A percentile compares a stretch with the other conserved stretches of the same genome.
Conservation (phyloP, 2,113 vertebrate species). For the Seriola dumerili region DNA sequence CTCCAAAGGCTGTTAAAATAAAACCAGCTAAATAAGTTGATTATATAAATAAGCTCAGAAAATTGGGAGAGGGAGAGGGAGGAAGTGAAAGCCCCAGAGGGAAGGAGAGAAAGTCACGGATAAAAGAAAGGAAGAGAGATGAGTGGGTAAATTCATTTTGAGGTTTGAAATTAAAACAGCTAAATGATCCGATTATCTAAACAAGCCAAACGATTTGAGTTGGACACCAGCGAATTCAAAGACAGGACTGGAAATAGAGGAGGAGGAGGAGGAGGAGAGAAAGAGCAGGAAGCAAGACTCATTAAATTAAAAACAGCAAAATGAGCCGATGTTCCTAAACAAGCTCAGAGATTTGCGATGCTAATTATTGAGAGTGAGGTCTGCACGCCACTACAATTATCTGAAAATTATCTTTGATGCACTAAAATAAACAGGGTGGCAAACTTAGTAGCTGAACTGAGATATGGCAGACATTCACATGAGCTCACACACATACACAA, state of each 20-base stretch:
- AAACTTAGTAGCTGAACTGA: not conserved
- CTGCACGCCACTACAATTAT: slow-evolving; percentile 15
- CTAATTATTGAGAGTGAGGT: slow-evolving; percentile 36
- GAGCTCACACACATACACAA: not conserved
- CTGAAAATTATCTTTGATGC: slow-evolving; percentile 22
- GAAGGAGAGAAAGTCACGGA: slow-evolving; percentile 4
- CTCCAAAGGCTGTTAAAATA: slow-evolving; percentile 61
- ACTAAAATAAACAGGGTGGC: not conserved
- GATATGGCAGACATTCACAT: not conserved
- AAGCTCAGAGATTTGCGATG: slow-evolving; percentile 48
- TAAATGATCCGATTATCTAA: slow-evolving; percentile 74
- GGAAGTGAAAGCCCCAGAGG: slow-evolving; percentile 45
- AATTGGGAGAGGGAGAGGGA: slow-evolving; percentile 32
- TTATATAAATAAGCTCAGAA: slow-evolving; percentile 69
- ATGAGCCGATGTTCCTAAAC: slow-evolving; percentile 45
- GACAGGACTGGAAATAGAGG: slow-evolving; percentile 16
- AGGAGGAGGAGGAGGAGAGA: slow-evolving; percentile 15
- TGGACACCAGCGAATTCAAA: slow-evolving; percentile 47
- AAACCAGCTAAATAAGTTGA: slow-evolving; percentile 64
- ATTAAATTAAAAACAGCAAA: slow-evolving; percentile 50
- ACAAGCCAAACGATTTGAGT: slow-evolving; percentile 52
- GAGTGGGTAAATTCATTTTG: slow-evolving; percentile 45
- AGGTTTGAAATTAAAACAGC: slow-evolving; percentile 73
- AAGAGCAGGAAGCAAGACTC: slow-evolving; percentile 24
- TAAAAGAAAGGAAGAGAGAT: slow-evolving; percentile 49